phyloP scores from a whole-genome alignment of 1,140 invertebrate species.

The Lucilia cuprina region DNA sequence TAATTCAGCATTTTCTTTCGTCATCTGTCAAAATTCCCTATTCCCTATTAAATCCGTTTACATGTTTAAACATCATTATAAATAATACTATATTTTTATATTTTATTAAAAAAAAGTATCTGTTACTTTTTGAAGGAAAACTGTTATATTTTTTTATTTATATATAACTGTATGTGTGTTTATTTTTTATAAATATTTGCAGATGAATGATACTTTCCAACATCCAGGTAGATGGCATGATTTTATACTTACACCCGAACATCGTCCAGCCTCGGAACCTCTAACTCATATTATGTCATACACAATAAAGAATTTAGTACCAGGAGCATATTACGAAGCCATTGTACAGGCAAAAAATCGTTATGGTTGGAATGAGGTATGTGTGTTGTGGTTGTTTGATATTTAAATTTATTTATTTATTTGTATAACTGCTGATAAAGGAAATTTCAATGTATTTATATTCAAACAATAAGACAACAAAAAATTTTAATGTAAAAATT shows the following conservation, averaged over 20 bases:
- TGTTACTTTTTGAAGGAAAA: too few species aligned
- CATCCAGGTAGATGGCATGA: conserved; percentile 78
- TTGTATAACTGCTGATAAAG: neutral
- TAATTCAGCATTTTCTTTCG: neutral
- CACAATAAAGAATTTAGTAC: conserved; percentile 67
- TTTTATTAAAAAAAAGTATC: neutral
- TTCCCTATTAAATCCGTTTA: too few species aligned
- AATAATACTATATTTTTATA: neutral
- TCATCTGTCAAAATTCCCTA: too few species aligned
- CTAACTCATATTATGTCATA: conserved; percentile 67
- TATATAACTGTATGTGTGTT: neutral
- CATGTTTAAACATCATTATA: neutral
- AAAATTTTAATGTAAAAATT: neutral
- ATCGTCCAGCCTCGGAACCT: conserved; percentile 61
- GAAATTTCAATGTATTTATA: conserved; percentile 17
- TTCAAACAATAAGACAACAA: neutral
- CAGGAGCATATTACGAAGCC: conserved; percentile 72
- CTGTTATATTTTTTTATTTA: neutral
- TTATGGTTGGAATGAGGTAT: conserved; percentile 75
- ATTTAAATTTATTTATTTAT: neutral
- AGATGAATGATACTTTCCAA: conserved; percentile 77
- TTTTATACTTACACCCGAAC: conserved; percentile 61
- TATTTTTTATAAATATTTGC: conserved; percentile 42
- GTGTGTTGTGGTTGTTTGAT: neutral
- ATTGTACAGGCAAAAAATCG: conserved; percentile 75